Base-by-base conservation (phyloP, 2,797 vertebrate genomes). In the Lepus townsendii region DNA sequence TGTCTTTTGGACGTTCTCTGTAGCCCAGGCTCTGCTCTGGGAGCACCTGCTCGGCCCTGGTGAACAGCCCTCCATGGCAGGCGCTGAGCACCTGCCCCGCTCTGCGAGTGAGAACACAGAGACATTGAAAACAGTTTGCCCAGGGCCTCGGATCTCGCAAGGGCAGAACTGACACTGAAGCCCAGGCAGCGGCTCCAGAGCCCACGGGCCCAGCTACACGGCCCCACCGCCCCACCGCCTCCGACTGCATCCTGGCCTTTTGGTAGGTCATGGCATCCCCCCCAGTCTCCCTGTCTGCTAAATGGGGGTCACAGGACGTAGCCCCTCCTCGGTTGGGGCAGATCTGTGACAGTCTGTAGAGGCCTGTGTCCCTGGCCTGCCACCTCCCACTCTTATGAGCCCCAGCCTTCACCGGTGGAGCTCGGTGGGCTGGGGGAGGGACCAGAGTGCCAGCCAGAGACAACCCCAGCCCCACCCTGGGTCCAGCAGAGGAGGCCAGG, bases 161-260 rank as follows among this genome's bases (percentile, higher is more conserved):
- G 30, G 84, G 5, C 2, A 38, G 42, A 69, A 6, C 60, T 2
- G 14, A 50, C 69, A 68, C 69, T 32, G 27, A n/a, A 57, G 30
- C 60, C 17, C 52, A 1, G 52, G 13, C 54, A 42, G 8, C 35
- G 60, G 24, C 35, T 62, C 9, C 7, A 24, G 19, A n/a, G 16
- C 16, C 4, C 32, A 32, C 3, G 14, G 30, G 8, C 19, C 78
- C n/a, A 38, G 2, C 27, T 50, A 3, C 24, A 7, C 0, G 0
- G 0, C 50, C 57, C 4, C 19, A 0, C 22, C 1, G 0, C 50
- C 57, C 4, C 19, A 0, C 22, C 1, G 0, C n/a, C 77, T 71
- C 52, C 27, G 7, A 32, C 35, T 32, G 54, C 27, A 42, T 16
- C n/a, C 16, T 42, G 4, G 50, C 14, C 30, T 7, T 42, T 0